These are phyloP conservation scores for Hycleus cichorii DNA, from an alignment of 1,140 invertebrate genomes.

Conservation along the genomic window DNA sequence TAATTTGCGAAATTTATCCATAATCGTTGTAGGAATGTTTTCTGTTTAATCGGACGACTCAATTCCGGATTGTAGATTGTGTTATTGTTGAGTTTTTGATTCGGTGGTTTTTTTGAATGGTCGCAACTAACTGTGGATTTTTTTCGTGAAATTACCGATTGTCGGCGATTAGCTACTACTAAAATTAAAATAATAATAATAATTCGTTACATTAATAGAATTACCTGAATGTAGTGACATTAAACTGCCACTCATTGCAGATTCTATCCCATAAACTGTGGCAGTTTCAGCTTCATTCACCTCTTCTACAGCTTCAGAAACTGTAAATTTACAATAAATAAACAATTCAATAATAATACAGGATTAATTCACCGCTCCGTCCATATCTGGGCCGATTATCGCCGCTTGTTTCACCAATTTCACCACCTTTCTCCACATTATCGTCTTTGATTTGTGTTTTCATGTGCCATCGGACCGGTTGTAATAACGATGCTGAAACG, in stretches of 20 bases:
- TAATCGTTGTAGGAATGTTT: constrained; percentile 30
- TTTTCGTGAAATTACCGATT: background rate
- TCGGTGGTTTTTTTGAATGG: background rate
- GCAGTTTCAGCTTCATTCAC: background rate
- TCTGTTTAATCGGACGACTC: constrained; percentile 12
- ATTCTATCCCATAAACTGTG: constrained; percentile 4
- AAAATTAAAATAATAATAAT: background rate
- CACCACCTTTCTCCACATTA: constrained; percentile 7
- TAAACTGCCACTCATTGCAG: background rate
- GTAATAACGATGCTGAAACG: constrained; percentile 41
- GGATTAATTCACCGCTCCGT: background rate
- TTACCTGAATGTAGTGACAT: constrained; percentile 6
- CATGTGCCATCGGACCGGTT: constrained; percentile 49
- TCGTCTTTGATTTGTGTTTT: constrained; percentile 28
- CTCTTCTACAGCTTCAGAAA: background rate
- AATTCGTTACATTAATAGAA: background rate
- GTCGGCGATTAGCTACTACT: background rate
- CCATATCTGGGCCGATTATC: constrained; percentile 19
- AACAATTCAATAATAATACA: background rate
- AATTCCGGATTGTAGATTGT: background rate
- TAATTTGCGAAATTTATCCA: constrained; percentile 49
- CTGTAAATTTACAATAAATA: background rate
- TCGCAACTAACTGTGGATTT: background rate
- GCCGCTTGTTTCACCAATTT: background rate
- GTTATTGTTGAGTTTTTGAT: background rate